These are phyloP conservation scores for human (Homo sapiens) DNA, from an alignment of 2,113 vertebrate genomes.

Conservation along the genomic window GRCh38 chr2:39856501-39857000, in stretches of 20 bases:
- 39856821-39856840: background rate
- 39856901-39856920: background rate
- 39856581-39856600: background rate
- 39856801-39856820: background rate
- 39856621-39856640: background rate
- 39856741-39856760: background rate
- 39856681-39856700: background rate
- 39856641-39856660: background rate
- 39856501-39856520: slow-evolving; percentile 25
- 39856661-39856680: background rate
- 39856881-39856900: background rate
- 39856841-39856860: background rate
- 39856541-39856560: background rate
- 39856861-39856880: background rate
- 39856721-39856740: background rate
- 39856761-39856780: background rate
- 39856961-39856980: background rate
- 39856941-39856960: background rate
- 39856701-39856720: background rate
- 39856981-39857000: background rate
- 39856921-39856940: background rate
- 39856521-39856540: background rate
- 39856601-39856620: slow-evolving; percentile 1
- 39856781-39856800: background rate
- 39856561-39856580: background rate